phyloP scores from a whole-genome alignment of 2,888 invertebrate species.

The Gasteruption jaculator region DNA sequence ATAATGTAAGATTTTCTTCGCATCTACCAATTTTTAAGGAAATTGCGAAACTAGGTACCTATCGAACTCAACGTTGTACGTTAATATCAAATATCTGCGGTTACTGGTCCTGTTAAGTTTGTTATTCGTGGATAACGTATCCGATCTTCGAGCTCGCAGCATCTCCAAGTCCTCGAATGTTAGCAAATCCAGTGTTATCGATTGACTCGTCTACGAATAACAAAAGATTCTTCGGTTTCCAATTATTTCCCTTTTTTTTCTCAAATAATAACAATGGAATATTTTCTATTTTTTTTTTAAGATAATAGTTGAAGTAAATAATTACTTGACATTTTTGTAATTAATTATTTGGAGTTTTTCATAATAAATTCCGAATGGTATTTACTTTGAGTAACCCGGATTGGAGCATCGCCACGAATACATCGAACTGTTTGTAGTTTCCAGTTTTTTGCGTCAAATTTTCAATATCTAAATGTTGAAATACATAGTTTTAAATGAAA shows the following conservation, averaged over 20 bases:
- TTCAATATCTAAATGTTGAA: constrained; percentile 54
- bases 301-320: constrained; percentile 4
- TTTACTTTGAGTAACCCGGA: constrained; percentile 55
- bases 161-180: constrained; percentile 55
- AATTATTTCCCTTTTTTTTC: constrained; percentile 1
- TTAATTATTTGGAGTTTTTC: constrained; percentile 7
- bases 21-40: too few species aligned
- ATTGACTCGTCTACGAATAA: constrained; percentile 53
- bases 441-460: constrained; percentile 57
- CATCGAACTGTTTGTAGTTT: constrained; percentile 56
- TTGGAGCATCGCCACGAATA: constrained; percentile 56
- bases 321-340: constrained; percentile 10
- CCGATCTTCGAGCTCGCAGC: constrained; percentile 48
- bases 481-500: too few species aligned
- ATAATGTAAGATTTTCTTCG: too few species aligned
- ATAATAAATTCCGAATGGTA: not conserved
- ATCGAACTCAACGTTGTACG: constrained; percentile 57
- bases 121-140: constrained; percentile 34
- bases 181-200: constrained; percentile 54
- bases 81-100: constrained; percentile 55
- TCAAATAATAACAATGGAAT: not conserved
- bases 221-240: not conserved
- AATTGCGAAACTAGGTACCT: too few species aligned
- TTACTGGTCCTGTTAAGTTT: constrained; percentile 44
- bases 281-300: too few species aligned